Conservation (phyloP, 1,140 invertebrate species). For the Lucilia sericata region DNA sequence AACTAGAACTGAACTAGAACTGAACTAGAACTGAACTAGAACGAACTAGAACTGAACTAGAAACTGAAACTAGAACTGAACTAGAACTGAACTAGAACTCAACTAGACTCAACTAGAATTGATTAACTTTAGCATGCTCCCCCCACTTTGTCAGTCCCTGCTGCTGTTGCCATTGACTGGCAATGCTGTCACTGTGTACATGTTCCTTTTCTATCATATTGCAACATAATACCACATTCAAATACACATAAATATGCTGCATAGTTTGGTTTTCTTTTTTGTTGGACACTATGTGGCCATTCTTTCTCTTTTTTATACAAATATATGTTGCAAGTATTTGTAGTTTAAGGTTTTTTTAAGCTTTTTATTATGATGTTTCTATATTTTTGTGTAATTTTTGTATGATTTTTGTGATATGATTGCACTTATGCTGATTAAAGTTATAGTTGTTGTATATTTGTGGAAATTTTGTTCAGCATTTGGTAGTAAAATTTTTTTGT, state of each 20-base stretch:
- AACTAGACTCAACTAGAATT: no score
- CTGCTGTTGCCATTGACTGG: not conserved
- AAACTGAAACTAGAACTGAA: no score
- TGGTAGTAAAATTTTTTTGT: no score
- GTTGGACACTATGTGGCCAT: not conserved
- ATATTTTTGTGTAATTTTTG: not conserved
- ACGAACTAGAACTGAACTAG: no score
- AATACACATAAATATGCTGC: not conserved
- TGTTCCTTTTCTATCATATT: not conserved
- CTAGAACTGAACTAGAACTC: no score
- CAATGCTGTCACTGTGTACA: not conserved
- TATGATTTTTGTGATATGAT: constrained; percentile 3
- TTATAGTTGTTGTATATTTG: not conserved
- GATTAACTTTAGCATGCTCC: no score
- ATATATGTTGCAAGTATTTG: not conserved
- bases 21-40: no score
- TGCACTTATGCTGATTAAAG: constrained; percentile 29
- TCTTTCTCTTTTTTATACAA: not conserved
- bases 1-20: no score
- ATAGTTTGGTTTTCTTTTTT: not conserved
- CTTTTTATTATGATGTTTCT: not conserved
- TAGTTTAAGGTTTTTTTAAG: not conserved
- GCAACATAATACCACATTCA: not conserved
- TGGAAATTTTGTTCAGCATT: not conserved
- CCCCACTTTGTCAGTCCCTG: not conserved